phyloP scores from a whole-genome alignment of 2,113 vertebrate genomes.

The mouse (Mus musculus) region DNA sequence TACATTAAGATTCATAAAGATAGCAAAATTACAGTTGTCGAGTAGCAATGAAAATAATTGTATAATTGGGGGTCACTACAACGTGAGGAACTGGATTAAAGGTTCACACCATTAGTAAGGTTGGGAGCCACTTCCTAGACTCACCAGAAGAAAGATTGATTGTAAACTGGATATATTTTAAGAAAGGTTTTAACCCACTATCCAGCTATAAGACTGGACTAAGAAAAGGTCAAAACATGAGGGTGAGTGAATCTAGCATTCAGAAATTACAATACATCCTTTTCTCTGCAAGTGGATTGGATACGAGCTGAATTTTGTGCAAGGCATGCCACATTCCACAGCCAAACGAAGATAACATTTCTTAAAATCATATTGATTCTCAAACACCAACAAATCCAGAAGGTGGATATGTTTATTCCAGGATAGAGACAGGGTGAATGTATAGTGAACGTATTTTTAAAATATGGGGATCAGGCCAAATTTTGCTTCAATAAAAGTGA shows the following conservation, averaged over 20 bases:
- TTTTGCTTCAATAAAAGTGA: slow-evolving; percentile 67
- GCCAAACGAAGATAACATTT: slow-evolving; percentile 57
- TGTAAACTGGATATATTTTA: slow-evolving; percentile 17
- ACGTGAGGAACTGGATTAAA: neutral
- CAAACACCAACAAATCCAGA: slow-evolving; percentile 51
- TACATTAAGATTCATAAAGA: neutral
- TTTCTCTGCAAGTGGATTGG: neutral
- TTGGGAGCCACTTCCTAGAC: neutral
- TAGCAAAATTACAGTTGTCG: neutral
- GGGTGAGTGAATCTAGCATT: neutral
- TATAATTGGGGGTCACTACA: neutral
- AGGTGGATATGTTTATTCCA: slow-evolving; percentile 52
- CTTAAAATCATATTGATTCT: slow-evolving; percentile 46
- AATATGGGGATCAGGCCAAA: neutral
- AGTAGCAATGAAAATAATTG: neutral
- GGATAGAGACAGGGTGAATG: slow-evolving; percentile 43
- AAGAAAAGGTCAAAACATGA: neutral
- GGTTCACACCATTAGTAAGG: neutral
- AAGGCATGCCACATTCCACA: slow-evolving; percentile 29
- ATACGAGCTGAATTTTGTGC: slow-evolving; percentile 45
- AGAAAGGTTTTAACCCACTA: neutral
- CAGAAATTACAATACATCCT: neutral
- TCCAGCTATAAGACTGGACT: neutral
- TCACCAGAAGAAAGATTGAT: neutral
- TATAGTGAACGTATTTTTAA: slow-evolving; percentile 5